phyloP scores from a whole-genome alignment of 2,888 invertebrate species.

The Amiota mariae region DNA sequence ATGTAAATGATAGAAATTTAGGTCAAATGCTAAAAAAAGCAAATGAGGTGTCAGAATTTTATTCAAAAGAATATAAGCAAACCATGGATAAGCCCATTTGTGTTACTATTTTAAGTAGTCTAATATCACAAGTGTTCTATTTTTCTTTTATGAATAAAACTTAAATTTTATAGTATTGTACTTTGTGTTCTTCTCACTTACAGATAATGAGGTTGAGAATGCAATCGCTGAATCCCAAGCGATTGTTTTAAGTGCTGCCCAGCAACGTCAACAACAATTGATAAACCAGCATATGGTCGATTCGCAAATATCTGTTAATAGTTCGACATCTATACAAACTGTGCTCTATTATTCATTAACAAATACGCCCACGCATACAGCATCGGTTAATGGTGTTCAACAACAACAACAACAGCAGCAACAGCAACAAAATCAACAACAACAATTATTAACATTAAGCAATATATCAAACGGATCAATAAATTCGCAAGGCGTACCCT shows the following conservation, averaged over 20 bases:
- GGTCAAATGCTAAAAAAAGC: slow-evolving; percentile 24
- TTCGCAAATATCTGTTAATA: slow-evolving; percentile 72
- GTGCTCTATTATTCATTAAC: slow-evolving; percentile 69
- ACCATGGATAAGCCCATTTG: slow-evolving; percentile 13
- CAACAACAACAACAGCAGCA: slow-evolving; percentile 27
- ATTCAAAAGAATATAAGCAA: slow-evolving; percentile 9
- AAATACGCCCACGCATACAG: slow-evolving; percentile 58
- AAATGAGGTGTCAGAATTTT: not conserved
- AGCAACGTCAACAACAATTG: slow-evolving; percentile 58
- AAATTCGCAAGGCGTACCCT: slow-evolving; percentile 53
- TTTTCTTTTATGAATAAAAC: slow-evolving; percentile 23
- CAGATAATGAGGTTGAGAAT: slow-evolving; percentile 69
- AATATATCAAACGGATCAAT: slow-evolving; percentile 55
- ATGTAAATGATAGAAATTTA: not conserved
- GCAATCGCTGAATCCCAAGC: slow-evolving; percentile 66
- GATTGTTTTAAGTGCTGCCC: slow-evolving; percentile 64
- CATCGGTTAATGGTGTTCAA: slow-evolving; percentile 21
- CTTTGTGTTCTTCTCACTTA: slow-evolving; percentile 24
- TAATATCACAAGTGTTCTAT: not conserved
- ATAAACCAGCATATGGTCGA: slow-evolving; percentile 70
- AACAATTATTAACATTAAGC: slow-evolving; percentile 57
- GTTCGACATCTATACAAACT: slow-evolving; percentile 71
- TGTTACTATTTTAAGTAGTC: slow-evolving; percentile 10
- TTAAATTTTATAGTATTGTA: not conserved
- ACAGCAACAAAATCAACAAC: slow-evolving; percentile 41